Evolutionary conservation across 2,797 vertebrate species (phyloP), one percentile per base, ranked within the genome.

Genomic region (Acrocephalus scirpaceus): DNA sequence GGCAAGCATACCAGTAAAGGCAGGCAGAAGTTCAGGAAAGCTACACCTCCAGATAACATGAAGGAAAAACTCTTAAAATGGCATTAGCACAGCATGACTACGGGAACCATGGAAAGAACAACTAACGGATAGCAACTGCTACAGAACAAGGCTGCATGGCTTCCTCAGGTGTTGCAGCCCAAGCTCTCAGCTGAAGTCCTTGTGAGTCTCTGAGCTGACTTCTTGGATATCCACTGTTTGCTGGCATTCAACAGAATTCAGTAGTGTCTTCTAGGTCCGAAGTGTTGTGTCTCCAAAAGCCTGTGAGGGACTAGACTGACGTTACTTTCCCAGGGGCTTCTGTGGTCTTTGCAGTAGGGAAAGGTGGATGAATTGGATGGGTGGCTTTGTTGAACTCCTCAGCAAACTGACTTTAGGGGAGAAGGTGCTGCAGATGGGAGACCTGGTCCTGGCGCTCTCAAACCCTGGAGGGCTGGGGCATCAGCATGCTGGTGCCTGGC

Each of bases 201-300:
- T 0, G 10, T 1, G 17, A 22, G 42, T 5, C 26, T 34, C 47
- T 3, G 36, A 44, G 36, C 36, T 21, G 21, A 4, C 16, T 10
- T 34, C 47, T 57, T 16, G 2, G 25, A 6, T 12, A 8, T 2
- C 11, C 25, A n/a, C n/a, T 1, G 7, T 10, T 42, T 40, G 7
- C 29, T 23, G 19, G 18, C 4, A 1, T n/a, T 30, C 30, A 2
- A 1, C 36, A 7, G 13, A 30, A n/a, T 9, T 51, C 7, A 9
- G 0, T 0, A 3, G 10, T 1, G 21, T 6, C 45, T 72, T 16
- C 16, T 4, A 2, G 27, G 6, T 18, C 17, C 14, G 22, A 18
- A 27, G 40, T 0, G 40, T 4, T 17, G 2, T 9, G 16, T 44
- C 32, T 4, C 23, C 7, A 9, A 27, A 21, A 44, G 57, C 5